These are phyloP conservation scores for Autographa pulchrina DNA, from an alignment of 2,888 invertebrate species.

Conservation along the genomic window DNA sequence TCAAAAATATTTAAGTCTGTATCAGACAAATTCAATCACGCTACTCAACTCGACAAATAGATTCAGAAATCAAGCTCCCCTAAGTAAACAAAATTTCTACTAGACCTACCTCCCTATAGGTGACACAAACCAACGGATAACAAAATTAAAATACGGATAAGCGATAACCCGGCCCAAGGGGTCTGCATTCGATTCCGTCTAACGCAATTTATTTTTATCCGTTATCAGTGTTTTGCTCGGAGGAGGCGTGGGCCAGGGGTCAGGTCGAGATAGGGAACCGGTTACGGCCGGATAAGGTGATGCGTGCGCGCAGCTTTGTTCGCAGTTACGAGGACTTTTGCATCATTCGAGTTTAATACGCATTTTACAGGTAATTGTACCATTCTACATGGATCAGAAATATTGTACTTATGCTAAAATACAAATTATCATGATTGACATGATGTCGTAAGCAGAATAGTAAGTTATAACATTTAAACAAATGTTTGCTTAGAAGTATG, in stretches of 20 bases:
- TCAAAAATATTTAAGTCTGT: not conserved
- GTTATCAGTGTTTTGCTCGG: slow-evolving; percentile 51
- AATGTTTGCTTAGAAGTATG: too few species aligned
- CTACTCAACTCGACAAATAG: too few species aligned
- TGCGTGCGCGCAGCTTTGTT: slow-evolving; percentile 23
- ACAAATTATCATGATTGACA: too few species aligned
- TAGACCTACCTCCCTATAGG: not conserved
- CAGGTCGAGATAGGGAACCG: slow-evolving; percentile 46
- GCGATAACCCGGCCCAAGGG: slow-evolving; percentile 33
- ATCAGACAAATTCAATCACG: too few species aligned
- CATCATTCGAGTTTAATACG: slow-evolving; percentile 30
- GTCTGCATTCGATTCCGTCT: slow-evolving; percentile 38
- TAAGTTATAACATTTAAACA: too few species aligned
- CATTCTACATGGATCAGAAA: too few species aligned
- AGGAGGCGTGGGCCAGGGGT: slow-evolving; percentile 49
- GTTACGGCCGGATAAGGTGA: slow-evolving; percentile 41
- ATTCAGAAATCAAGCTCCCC: not conserved
- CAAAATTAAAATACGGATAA: slow-evolving; percentile 17
- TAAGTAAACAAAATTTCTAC: not conserved
- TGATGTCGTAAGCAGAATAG: too few species aligned
- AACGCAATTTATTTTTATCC: slow-evolving; percentile 38
- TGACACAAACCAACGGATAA: not conserved
- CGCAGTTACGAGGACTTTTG: slow-evolving; percentile 25
- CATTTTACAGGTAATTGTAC: not conserved
- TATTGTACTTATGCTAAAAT: too few species aligned